A percentile compares a stretch with the other conserved stretches of the same genome.
Conservation (phyloP, 2,888 invertebrate genomes). For the Nemurella pictetii region DNA sequence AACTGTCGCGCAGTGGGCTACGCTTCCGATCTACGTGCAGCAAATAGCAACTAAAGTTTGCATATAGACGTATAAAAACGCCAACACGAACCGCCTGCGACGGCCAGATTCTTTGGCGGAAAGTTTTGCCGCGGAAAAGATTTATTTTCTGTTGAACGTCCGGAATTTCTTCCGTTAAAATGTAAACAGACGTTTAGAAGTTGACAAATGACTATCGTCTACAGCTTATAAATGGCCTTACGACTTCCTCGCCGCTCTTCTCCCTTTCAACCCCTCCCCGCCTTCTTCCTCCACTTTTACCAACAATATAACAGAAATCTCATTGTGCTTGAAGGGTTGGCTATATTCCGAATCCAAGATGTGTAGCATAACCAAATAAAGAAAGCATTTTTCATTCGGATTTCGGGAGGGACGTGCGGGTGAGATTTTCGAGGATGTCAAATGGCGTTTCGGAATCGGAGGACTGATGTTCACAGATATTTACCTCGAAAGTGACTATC, state of each 20-base stretch:
- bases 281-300: not conserved
- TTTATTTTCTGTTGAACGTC: conserved; percentile 31
- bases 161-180: conserved; percentile 31
- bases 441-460: not conserved
- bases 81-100: not conserved
- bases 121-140: conserved; percentile 25
- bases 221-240: conserved; percentile 14
- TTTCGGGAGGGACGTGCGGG: not conserved
- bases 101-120: conserved; percentile 17
- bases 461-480: not conserved
- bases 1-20: not conserved
- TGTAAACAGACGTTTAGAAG: conserved; percentile 33
- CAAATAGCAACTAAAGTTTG: not conserved
- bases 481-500: not conserved
- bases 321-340: conserved; percentile 27
- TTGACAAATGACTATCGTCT: conserved; percentile 28
- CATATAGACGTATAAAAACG: not conserved
- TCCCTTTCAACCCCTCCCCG: not conserved
- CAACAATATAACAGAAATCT: conserved; percentile 19
- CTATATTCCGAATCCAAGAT: conserved; percentile 3
- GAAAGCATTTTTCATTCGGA: conserved; percentile 8
- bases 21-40: not conserved
- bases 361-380: conserved; percentile 7
- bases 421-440: not conserved
- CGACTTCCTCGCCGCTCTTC: conserved; percentile 3